Conservation (phyloP, 2,113 vertebrate genomes). For the Sialia sialis region DNA sequence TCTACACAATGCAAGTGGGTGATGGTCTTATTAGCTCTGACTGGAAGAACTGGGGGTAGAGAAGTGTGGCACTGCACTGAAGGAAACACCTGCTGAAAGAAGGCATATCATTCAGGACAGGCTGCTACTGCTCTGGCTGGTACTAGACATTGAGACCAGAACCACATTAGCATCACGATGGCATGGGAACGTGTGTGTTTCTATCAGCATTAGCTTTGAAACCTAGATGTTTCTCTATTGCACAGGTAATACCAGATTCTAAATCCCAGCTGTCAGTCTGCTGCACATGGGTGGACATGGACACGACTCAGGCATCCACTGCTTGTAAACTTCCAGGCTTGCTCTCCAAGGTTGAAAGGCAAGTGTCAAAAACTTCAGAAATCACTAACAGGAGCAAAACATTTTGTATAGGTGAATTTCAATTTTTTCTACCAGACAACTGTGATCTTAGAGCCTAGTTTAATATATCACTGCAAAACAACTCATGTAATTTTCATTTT, state of each 20-base stretch:
- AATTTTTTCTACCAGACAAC: not conserved
- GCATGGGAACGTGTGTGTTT: not conserved
- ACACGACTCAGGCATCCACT: rapidly evolving
- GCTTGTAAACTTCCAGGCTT: not conserved
- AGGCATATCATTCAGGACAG: not conserved
- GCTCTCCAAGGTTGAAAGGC: not conserved
- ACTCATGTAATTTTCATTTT: not conserved
- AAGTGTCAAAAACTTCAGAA: not conserved
- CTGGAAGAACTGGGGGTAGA: not conserved
- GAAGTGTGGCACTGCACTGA: not conserved
- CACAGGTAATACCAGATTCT: not conserved
- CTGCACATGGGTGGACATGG: not conserved
- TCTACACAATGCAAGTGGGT: rapidly evolving
- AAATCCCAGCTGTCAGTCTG: not conserved
- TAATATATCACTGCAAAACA: not conserved
- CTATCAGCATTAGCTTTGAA: not conserved
- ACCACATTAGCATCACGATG: not conserved
- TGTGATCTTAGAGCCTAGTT: not conserved
- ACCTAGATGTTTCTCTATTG: not conserved
- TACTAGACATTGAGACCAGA: not conserved
- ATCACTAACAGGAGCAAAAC: not conserved
- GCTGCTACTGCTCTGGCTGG: not conserved
- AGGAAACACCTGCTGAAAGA: not conserved
- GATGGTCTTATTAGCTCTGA: not conserved
- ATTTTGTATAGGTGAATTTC: not conserved